Percentiles rank a stretch among this genome's conserved stretches.
Evolutionary conservation across 2,888 invertebrate genomes (phyloP).

Genomic region (Pyrochroa serraticornis): DNA sequence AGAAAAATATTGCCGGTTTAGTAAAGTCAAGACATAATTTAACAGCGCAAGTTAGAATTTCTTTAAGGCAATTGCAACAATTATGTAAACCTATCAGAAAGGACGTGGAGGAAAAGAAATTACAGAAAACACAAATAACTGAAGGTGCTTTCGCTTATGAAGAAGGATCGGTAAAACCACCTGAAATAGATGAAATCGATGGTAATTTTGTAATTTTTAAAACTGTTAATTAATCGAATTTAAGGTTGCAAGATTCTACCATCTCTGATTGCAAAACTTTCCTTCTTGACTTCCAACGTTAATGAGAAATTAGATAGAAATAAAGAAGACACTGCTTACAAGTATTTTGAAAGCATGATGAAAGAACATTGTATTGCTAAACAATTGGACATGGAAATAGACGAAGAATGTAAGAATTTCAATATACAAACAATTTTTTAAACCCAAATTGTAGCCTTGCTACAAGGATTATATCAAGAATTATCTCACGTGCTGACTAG

Average conservation of each 20-base stretch:
- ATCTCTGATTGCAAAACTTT: constrained; percentile 36
- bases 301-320: constrained; percentile 32
- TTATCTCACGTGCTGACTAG: constrained; percentile 38
- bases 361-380: constrained; percentile 36
- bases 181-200: constrained; percentile 42
- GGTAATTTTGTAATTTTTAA: constrained; percentile 24
- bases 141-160: neutral
- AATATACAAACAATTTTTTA: neutral
- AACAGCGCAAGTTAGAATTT: neutral
- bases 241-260: constrained; percentile 40
- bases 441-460: constrained; percentile 35
- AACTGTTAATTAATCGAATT: constrained; percentile 1
- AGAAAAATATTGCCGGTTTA: neutral
- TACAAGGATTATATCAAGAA: constrained; percentile 42
- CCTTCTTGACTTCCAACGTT: constrained; percentile 32
- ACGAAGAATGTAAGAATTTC: constrained; percentile 42
- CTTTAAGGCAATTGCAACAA: constrained; percentile 5
- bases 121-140: neutral
- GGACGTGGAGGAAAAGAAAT: neutral
- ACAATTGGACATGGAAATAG: constrained; percentile 34
- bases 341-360: constrained; percentile 44
- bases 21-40: neutral
- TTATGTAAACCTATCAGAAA: neutral
- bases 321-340: constrained; percentile 39
- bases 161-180: constrained; percentile 18